phyloP scores from a whole-genome alignment of 1,140 invertebrate genomes.

The Achroia grisella region DNA sequence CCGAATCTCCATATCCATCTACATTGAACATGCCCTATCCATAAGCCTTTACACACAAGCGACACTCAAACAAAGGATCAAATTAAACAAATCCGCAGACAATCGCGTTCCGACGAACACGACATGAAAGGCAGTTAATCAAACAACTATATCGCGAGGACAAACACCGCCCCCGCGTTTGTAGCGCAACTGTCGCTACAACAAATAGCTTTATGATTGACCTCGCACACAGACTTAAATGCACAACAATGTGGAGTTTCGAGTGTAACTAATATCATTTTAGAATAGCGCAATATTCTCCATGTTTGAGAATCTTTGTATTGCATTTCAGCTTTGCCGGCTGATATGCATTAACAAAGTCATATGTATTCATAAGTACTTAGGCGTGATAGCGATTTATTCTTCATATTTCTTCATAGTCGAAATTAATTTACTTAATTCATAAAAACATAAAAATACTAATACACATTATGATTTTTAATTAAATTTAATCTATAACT shows the following conservation, averaged over 20 bases:
- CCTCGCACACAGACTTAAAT: slow-evolving; percentile 12
- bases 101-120: slow-evolving; percentile 44
- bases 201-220: slow-evolving; percentile 58
- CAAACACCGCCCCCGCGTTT: too few species aligned
- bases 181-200: slow-evolving; percentile 37
- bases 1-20: slow-evolving; percentile 35
- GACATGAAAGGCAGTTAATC: slow-evolving; percentile 63
- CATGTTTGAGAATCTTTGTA: too few species aligned
- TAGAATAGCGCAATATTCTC: slow-evolving; percentile 46
- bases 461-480: too few species aligned
- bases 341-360: too few species aligned
- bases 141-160: slow-evolving; percentile 28
- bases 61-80: slow-evolving; percentile 63
- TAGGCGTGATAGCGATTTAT: too few species aligned
- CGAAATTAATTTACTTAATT: too few species aligned
- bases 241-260: slow-evolving; percentile 15
- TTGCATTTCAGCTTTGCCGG: slow-evolving; percentile 48
- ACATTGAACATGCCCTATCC: slow-evolving; percentile 4
- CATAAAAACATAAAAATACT: too few species aligned
- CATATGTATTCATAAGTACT: too few species aligned
- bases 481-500: too few species aligned
- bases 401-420: too few species aligned
- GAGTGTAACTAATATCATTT: slow-evolving; percentile 40
- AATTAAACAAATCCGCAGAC: slow-evolving; percentile 69
- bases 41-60: slow-evolving; percentile 61